Conservation (phyloP, 2,888 invertebrate genomes). For the Drosophila atroscutellata region DNA sequence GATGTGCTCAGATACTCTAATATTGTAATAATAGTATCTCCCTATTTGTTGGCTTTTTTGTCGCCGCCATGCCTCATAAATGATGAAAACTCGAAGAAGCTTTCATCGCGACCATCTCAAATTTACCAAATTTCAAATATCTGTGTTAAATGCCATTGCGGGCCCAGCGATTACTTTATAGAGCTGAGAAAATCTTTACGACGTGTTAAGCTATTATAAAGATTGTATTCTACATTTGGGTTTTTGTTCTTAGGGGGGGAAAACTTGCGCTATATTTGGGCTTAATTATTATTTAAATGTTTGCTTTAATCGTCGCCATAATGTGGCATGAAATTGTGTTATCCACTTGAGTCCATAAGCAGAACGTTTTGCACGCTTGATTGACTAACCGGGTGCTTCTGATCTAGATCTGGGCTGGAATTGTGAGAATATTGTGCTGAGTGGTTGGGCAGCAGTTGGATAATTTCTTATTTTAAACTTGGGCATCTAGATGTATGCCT, state of each 20-base stretch:
- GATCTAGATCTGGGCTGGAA: not conserved
- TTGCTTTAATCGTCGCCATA: conserved; percentile 66
- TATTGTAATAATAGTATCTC: conserved; percentile 32
- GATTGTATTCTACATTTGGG: conserved; percentile 27
- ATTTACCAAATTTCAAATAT: conserved; percentile 15
- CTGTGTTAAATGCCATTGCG: conserved; percentile 13
- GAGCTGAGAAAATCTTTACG: conserved; percentile 70
- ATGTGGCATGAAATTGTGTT: conserved; percentile 60
- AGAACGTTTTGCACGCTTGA: conserved; percentile 45
- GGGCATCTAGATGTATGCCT: not conserved
- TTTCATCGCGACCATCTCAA: conserved; percentile 71
- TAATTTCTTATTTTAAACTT: not conserved
- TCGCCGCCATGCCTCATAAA: conserved; percentile 70
- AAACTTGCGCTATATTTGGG: conserved; percentile 29
- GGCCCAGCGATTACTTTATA: conserved; percentile 46
- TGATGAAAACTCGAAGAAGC: conserved; percentile 59
- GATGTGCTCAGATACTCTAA: conserved; percentile 1
- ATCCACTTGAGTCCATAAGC: conserved; percentile 41
- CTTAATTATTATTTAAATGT: conserved; percentile 62
- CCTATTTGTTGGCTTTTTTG: conserved; percentile 61
- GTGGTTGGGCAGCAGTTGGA: not conserved
- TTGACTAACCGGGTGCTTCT: conserved; percentile 7
- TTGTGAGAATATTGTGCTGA: conserved; percentile 10
- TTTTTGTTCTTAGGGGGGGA: conserved; percentile 11
- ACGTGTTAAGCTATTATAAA: conserved; percentile 68